Evolutionary conservation across 2,113 vertebrate genomes (phyloP).

Genomic region (Malaclemys terrapin): DNA sequence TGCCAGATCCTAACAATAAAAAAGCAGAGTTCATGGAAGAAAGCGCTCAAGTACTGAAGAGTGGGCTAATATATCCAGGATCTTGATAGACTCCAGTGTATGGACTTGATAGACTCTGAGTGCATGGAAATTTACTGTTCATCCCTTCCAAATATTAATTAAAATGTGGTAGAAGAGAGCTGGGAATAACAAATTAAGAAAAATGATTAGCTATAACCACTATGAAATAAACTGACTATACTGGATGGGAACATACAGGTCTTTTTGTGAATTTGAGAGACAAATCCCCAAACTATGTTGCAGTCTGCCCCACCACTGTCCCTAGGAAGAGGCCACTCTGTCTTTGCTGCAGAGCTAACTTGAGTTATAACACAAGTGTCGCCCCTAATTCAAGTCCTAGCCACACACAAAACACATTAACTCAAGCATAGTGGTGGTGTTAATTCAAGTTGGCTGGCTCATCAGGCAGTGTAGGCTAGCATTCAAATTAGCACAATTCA

Average conservation of each 20-base stretch:
- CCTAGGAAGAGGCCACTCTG: not conserved
- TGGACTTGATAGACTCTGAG: not conserved
- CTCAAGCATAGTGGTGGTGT: not conserved
- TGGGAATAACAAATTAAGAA: not conserved
- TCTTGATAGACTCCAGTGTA: not conserved
- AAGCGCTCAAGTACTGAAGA: not conserved
- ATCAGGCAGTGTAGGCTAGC: not conserved
- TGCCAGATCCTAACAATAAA: not conserved
- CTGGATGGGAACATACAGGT: not conserved
- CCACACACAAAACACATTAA: not conserved
- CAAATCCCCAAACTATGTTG: not conserved
- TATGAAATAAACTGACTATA: not conserved
- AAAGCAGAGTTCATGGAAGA: not conserved
- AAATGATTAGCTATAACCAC: not conserved
- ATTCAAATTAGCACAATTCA: not conserved
- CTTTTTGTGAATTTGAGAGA: not conserved
- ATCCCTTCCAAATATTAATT: not conserved
- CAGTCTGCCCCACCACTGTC: not conserved
- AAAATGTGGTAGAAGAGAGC: not conserved
- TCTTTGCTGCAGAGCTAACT: not conserved
- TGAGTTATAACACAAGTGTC: not conserved
- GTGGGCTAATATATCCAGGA: not conserved
- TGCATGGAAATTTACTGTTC: not conserved
- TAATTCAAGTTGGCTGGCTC: not conserved
- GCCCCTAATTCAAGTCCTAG: not conserved